phyloP scores from a whole-genome alignment of 1,140 invertebrate genomes.

The Onthophagus taurus region DNA sequence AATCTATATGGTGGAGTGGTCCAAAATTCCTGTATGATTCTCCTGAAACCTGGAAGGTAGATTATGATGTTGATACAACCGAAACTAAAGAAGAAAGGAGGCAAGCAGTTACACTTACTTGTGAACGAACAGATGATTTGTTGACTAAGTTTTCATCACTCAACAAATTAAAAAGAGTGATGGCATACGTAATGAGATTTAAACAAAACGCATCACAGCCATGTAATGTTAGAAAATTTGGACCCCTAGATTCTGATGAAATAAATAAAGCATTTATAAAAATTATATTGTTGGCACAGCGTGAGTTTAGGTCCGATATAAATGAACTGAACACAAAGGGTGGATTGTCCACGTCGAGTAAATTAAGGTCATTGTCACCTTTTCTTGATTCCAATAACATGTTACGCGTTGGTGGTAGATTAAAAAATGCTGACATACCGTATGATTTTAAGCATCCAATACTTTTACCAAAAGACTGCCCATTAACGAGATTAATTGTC shows the following conservation, averaged over 20 bases:
- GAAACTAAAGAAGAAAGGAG: too few relatives aligned
- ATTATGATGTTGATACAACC: too few relatives aligned
- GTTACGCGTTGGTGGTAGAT: constrained; percentile 4
- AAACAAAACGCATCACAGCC: neutral
- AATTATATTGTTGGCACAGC: neutral
- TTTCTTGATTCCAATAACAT: neutral
- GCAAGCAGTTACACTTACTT: too few relatives aligned
- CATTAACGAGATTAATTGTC: neutral
- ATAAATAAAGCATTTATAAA: neutral
- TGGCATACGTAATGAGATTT: neutral
- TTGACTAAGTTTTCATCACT: neutral
- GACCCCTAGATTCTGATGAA: neutral
- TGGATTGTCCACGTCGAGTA: neutral
- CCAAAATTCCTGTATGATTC: neutral
- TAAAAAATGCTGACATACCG: neutral
- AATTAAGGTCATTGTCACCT: neutral
- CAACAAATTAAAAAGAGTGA: neutral
- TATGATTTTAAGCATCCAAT: neutral
- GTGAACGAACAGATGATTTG: too few relatives aligned
- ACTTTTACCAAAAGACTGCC: neutral
- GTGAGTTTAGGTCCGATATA: neutral
- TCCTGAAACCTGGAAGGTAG: too few relatives aligned
- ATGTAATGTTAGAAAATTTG: neutral
- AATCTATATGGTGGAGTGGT: constrained; percentile 8
- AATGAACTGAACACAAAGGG: neutral